These are phyloP conservation scores for Sacculina carcini DNA, from an alignment of 2,888 invertebrate species.

Conservation along the genomic window DNA sequence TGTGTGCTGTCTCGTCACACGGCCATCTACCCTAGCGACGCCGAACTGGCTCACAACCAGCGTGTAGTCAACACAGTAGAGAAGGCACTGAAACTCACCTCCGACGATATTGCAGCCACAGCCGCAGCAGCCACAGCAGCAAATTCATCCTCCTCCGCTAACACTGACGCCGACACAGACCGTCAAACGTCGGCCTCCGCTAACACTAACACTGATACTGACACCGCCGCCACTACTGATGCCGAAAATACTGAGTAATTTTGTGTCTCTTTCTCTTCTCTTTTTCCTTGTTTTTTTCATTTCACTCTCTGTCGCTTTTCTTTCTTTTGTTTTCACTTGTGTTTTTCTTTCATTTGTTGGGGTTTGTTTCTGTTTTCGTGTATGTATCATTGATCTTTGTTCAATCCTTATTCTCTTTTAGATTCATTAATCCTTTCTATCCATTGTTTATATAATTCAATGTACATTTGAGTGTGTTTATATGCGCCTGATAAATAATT, in stretches of 20 bases:
- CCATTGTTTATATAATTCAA: too few species aligned
- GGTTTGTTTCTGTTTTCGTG: too few species aligned
- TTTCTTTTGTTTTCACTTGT: background rate
- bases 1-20: constrained; percentile 81
- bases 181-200: too few species aligned
- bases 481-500: too few species aligned
- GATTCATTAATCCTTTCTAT: too few species aligned
- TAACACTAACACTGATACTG: too few species aligned
- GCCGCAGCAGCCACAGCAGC: constrained; percentile 16
- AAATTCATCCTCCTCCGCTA: background rate
- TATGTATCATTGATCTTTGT: too few species aligned
- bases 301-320: background rate
- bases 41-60: constrained; percentile 36
- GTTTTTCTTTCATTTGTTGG: background rate
- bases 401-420: too few species aligned
- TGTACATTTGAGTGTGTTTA: too few species aligned
- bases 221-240: too few species aligned
- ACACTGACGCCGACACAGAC: too few species aligned
- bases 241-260: background rate
- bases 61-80: constrained; percentile 78
- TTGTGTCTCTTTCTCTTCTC: background rate
- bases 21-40: constrained; percentile 65
- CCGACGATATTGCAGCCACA: constrained; percentile 54
- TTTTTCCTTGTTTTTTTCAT: background rate
- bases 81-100: constrained; percentile 73